Evolutionary conservation across 2,888 invertebrate genomes (phyloP).

Genomic region (Drosophila flavopinicola): DNA sequence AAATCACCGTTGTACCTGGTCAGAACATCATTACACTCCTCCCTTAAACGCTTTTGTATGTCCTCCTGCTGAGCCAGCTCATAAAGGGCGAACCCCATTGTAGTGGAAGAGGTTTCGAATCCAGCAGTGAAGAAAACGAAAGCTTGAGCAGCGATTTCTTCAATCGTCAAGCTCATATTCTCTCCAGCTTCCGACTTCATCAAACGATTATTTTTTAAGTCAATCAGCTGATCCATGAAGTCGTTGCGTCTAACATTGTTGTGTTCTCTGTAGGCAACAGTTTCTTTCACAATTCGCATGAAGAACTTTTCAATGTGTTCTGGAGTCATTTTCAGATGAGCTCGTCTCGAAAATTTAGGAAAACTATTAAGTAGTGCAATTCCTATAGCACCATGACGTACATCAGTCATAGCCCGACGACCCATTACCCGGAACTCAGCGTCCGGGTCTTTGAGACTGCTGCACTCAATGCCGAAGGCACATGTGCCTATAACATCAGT

Average conservation of each 20-base stretch:
- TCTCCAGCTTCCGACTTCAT: slow-evolving; percentile 33
- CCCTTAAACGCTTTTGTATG: slow-evolving; percentile 83
- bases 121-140: slow-evolving; percentile 86
- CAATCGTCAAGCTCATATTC: slow-evolving; percentile 70
- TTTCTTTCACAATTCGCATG: slow-evolving; percentile 79
- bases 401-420: slow-evolving; percentile 44
- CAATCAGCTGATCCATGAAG: slow-evolving; percentile 85
- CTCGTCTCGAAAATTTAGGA: slow-evolving; percentile 54
- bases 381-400: slow-evolving; percentile 33
- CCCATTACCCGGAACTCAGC: slow-evolving; percentile 82
- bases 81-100: slow-evolving; percentile 85
- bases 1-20: slow-evolving; percentile 81
- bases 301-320: slow-evolving; percentile 78
- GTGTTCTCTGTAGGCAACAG: slow-evolving; percentile 81
- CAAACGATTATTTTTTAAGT: slow-evolving; percentile 72
- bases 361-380: slow-evolving; percentile 50
- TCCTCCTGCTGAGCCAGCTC: slow-evolving; percentile 85
- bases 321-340: slow-evolving; percentile 60
- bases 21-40: slow-evolving; percentile 83
- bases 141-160: slow-evolving; percentile 85
- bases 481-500: slow-evolving; percentile 85
- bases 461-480: slow-evolving; percentile 85
- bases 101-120: slow-evolving; percentile 85
- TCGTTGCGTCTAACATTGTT: slow-evolving; percentile 83
- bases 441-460: slow-evolving; percentile 83